Evolutionary conservation across 2,113 vertebrate species (phyloP).

Genomic region (Mohoua ochrocephala): DNA sequence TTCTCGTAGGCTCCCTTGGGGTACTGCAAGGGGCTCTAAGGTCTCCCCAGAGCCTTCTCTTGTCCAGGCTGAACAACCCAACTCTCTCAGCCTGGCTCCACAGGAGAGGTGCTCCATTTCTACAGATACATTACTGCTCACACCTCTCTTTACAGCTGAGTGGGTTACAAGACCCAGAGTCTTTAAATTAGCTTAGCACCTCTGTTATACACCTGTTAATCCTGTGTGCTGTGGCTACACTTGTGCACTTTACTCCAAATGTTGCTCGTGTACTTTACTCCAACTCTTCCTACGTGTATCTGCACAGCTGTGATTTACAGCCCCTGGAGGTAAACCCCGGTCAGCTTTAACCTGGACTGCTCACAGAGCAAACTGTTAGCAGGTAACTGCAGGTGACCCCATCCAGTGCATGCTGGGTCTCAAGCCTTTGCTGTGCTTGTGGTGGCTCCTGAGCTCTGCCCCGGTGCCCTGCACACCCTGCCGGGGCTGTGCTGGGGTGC

Average conservation of each 20-base stretch:
- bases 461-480: background rate
- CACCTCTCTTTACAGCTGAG: background rate
- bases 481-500: background rate
- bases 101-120: background rate
- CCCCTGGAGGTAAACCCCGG: background rate
- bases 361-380: background rate
- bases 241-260: background rate
- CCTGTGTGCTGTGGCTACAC: background rate
- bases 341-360: background rate
- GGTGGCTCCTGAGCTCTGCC: background rate
- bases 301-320: background rate
- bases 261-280: background rate
- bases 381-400: background rate
- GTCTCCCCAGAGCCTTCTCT: background rate
- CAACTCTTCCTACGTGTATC: too few species aligned
- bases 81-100: background rate
- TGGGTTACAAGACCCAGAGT: background rate
- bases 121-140: background rate
- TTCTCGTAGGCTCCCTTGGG: background rate
- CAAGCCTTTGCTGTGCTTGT: background rate
- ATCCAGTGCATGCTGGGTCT: fast-evolving
- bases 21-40: background rate
- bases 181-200: background rate
- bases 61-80: background rate
- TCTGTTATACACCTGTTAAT: too few species aligned